These are phyloP conservation scores for Atrichornis clamosus DNA, from an alignment of 2,113 vertebrate species.

Conservation along the genomic window DNA sequence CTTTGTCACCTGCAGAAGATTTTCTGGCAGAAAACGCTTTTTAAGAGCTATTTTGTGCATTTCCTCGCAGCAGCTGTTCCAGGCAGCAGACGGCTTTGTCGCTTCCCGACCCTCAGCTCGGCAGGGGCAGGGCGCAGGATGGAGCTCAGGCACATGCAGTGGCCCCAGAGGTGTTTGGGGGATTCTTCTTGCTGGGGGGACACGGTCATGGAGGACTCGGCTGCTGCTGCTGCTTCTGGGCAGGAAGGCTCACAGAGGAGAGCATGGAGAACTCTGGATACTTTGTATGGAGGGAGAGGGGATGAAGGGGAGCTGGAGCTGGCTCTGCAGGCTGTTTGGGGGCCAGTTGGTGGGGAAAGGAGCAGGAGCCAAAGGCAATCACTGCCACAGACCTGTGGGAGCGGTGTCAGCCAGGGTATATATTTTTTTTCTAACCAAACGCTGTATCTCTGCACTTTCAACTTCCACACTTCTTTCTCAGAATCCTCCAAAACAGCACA, in stretches of 20 bases:
- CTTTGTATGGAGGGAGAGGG: background rate
- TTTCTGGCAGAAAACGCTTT: background rate
- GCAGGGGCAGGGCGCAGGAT: background rate
- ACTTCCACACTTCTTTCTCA: background rate
- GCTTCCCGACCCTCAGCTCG: background rate
- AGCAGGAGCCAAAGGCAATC: background rate
- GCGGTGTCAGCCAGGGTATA: background rate
- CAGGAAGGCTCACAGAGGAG: background rate
- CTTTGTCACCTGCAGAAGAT: background rate
- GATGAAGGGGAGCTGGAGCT: background rate
- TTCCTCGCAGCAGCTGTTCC: background rate
- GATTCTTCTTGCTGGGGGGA: too few species aligned
- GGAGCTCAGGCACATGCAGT: background rate
- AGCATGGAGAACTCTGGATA: background rate
- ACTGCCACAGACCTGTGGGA: rapidly evolving
- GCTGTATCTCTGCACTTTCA: background rate
- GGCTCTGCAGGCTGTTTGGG: background rate
- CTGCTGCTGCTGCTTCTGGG: background rate
- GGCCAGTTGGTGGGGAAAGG: background rate
- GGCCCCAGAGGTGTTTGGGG: too few species aligned
- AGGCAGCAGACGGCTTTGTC: rapidly evolving
- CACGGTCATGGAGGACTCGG: background rate
- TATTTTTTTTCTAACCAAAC: background rate
- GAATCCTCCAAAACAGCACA: background rate
- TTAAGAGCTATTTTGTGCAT: background rate